Evolutionary conservation across 2,113 vertebrate genomes (phyloP), one percentile per base, ranked within the genome.

Genomic region (Myanophis thanlyinensis): DNA sequence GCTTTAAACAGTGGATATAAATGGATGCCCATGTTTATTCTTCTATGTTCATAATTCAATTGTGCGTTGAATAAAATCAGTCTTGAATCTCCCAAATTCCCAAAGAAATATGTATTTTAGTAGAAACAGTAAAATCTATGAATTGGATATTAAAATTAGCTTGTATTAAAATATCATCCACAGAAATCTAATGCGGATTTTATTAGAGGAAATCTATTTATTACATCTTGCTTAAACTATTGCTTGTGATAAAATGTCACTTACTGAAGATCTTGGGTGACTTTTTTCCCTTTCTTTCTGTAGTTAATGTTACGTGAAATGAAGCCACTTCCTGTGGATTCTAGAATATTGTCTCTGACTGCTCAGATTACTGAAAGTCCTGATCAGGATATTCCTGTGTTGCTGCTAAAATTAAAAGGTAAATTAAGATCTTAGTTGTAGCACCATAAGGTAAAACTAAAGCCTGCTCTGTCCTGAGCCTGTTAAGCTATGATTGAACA

Each of bases 391-490:
- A 96, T 97, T 40, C 97, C 98, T 35, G 84, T 95, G 91, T 95
- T 98, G 87, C 94, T 98, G 25, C 95, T 98, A 91, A 97, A 97
- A 59, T 90, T 98, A 94, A 98, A 98, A 97, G 98, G 98, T 98
- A 97, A 97, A 90, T 92, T 88, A 18, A 48, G 52, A 52, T 46
- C 27, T 87, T 53, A 49, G 40, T n/a, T 40, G 2, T 35, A 25
- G 35, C 22, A 8, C 15, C 23, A 20, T 52, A 85, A 59, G 53
- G 8, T 48, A 59, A 86, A 87, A 18, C 5, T 13, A 47, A 91
- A 59, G 46, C 48, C 20, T n/a, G 2, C 2, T 30, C 51, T 87
- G n/a, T 52, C 12, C 13, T 3, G 49, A 85, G 13, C 12, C 8
- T 85, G 35, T 46, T 91, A n/a, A 22, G 5, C 8, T 35, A 52